Evolutionary conservation across 2,797 vertebrate genomes (phyloP), one percentile per base, ranked within the genome.

Genomic region (Sebastes elongatus): DNA sequence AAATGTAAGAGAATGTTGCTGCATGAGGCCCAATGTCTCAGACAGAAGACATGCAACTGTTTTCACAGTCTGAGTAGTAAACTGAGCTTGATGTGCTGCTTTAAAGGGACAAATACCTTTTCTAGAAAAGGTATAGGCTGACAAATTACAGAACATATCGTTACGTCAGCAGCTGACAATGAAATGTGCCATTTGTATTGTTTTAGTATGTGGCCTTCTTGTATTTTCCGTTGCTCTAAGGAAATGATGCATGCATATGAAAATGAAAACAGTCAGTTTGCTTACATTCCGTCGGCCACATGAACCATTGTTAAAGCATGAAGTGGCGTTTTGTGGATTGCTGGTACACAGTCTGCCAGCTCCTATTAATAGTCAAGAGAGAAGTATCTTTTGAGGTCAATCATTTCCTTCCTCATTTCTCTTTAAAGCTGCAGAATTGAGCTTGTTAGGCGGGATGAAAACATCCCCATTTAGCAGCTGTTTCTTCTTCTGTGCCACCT

Each of bases 381-480:
- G 84, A 90, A 89, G 91, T 77, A 81, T 93, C 88, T 90, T 94
- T 95, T 92, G 87, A 93, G 93, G 93, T 95, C 92, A 93, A 85
- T 89, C 86, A 92, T 84, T 92, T 82, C 80, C 86, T 78, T 88
- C 86, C 82, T 71, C 84, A 35, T 76, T 87, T 87, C 81, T 82
- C 74, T 93, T 84, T 89, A 86, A 84, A 89, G 78, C 77, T 67
- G 79, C 77, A 79, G 81, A 83, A 83, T 84, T 80, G 64, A 87
- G 84, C 87, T 90, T 93, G 90, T 93, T 94, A 91, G 85, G 74
- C 52, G 3, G 67, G 63, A 88, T 90, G 89, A 85, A 86, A 94
- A 89, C 66, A 76, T 10, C 61, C 61, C 72, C 84, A 92, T 94
- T 94, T 83, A 91, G 78, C 84, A 90, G 81, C 84, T 90, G 85